phyloP scores from a whole-genome alignment of 2,797 vertebrate genomes.

The Pelochelys cantorii region DNA sequence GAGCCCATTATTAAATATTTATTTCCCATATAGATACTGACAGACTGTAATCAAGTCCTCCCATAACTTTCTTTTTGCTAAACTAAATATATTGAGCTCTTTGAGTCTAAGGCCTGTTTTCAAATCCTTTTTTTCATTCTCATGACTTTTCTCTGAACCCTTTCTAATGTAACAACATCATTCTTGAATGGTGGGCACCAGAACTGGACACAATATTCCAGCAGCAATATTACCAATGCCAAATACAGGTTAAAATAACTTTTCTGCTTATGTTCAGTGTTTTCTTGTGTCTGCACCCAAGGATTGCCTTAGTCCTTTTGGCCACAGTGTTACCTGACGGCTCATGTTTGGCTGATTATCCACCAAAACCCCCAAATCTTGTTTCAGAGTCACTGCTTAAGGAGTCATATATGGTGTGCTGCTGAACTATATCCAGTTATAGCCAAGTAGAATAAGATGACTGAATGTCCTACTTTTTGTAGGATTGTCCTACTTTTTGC shows the following conservation, averaged over 20 bases:
- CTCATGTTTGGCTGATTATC: neutral
- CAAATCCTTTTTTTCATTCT: neutral
- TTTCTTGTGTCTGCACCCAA: neutral
- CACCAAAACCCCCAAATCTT: neutral
- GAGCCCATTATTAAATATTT: neutral
- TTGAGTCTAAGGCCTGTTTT: neutral
- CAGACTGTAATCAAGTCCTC: neutral
- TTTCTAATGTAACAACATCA: neutral
- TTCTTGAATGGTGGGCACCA: neutral
- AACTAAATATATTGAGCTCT: neutral
- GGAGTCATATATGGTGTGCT: neutral
- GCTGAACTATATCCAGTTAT: conserved; percentile 17
- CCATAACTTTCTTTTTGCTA: neutral
- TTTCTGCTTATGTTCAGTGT: neutral
- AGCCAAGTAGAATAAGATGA: conserved; percentile 30
- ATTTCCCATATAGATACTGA: neutral
- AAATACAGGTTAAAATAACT: neutral
- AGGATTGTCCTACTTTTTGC: conserved; percentile 39
- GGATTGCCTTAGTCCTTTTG: neutral
- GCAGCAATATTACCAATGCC: neutral
- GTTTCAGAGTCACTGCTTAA: neutral
- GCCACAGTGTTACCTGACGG: neutral
- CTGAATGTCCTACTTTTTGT: conserved; percentile 36
- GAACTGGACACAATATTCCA: neutral
- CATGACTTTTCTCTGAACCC: neutral